Evolutionary conservation across 2,113 vertebrate genomes (phyloP).

Genomic region (Butastur rufipennis): DNA sequence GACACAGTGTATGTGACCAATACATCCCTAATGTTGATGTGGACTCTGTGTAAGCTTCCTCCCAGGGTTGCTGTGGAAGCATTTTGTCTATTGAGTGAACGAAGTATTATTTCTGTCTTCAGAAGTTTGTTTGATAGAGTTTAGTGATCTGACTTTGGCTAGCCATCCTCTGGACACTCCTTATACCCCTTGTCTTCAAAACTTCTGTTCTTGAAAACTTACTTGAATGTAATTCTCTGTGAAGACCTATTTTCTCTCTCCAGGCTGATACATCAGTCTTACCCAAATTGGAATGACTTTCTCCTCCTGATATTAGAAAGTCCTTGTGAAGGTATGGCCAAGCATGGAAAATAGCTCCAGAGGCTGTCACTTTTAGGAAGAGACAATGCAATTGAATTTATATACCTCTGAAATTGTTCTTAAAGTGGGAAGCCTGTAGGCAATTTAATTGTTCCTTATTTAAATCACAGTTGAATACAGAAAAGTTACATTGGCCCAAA

Average conservation of each 20-base stretch:
- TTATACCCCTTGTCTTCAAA: background rate
- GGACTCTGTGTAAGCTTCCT: background rate
- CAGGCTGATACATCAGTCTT: background rate
- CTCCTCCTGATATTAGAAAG: background rate
- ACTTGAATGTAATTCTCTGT: background rate
- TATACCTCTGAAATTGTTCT: background rate
- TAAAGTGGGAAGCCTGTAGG: background rate
- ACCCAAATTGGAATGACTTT: slow-evolving; percentile 22
- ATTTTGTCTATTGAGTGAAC: background rate
- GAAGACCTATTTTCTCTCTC: background rate
- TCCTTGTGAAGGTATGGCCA: background rate
- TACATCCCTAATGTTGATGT: background rate
- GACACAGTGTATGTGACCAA: background rate
- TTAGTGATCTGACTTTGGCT: background rate
- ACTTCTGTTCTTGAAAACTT: background rate
- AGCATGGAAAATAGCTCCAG: slow-evolving; percentile 18
- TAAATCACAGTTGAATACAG: background rate
- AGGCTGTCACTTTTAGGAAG: slow-evolving; percentile 16
- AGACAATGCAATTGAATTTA: background rate
- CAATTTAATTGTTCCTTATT: background rate
- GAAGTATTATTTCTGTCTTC: background rate
- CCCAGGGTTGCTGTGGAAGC: background rate
- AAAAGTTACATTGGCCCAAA: background rate
- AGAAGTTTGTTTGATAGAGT: background rate
- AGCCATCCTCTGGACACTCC: background rate